Conservation (phyloP, 2,113 vertebrate species). For the Caranx ignobilis region DNA sequence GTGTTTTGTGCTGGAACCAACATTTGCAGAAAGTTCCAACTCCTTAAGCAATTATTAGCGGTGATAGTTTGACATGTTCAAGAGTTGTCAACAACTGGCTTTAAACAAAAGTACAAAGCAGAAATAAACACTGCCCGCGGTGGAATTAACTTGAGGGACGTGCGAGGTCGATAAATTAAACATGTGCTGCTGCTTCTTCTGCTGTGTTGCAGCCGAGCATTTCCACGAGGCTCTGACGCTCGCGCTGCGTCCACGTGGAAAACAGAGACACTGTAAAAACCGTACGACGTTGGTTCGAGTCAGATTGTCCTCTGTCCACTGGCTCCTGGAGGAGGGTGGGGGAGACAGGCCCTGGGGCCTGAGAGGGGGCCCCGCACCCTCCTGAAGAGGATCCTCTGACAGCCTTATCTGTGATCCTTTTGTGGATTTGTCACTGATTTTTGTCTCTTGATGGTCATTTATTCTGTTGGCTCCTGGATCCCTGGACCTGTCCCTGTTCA, state of each 20-base stretch:
- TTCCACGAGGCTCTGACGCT: conserved; percentile 41
- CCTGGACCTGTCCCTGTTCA: no score
- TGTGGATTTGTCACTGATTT: no score
- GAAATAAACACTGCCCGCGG: conserved; percentile 86
- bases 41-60: conserved; percentile 97
- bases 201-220: conserved; percentile 52
- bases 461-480: no score
- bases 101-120: conserved; percentile 84
- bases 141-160: conserved; percentile 85
- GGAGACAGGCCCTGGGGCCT: not conserved
- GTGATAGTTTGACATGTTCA: conserved; percentile 87
- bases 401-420: no score
- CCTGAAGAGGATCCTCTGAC: no score
- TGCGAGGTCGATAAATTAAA: conserved; percentile 84
- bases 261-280: conserved; percentile 24
- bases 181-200: conserved; percentile 64
- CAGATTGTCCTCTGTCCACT: not conserved
- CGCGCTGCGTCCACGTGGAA: conserved; percentile 54
- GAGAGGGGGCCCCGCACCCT: not conserved
- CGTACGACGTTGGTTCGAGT: not conserved
- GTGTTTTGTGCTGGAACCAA: conserved; percentile 88
- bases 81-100: conserved; percentile 91
- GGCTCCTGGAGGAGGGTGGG: not conserved
- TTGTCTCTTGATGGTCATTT: no score
- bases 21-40: conserved; percentile 91